Conservation (phyloP, 1,140 invertebrate species). For the Drosophila biarmipes region DNA sequence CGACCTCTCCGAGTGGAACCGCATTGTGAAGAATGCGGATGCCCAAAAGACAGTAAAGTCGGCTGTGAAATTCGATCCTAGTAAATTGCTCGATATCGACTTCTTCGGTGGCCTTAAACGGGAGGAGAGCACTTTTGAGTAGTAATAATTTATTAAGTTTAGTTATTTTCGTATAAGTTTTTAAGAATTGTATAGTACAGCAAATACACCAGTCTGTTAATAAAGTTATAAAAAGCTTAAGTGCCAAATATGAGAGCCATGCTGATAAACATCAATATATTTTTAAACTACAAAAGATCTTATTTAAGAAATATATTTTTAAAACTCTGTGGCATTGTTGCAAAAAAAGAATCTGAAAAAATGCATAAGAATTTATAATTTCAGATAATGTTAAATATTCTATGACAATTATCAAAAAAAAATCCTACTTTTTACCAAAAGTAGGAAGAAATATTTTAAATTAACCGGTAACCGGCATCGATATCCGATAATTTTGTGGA, state of each 20-base stretch:
- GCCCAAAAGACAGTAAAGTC: background rate
- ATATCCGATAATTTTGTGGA: background rate
- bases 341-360: no score
- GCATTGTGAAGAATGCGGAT: slow-evolving; percentile 48
- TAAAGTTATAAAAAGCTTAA: background rate
- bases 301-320: background rate
- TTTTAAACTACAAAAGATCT: no score
- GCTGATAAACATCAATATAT: no score
- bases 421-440: fast-evolving
- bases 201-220: background rate
- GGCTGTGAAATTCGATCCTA: background rate
- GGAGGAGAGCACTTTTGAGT: slow-evolving; percentile 31
- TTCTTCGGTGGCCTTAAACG: slow-evolving; percentile 31
- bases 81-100: slow-evolving; percentile 23
- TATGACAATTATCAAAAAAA: background rate
- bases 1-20: slow-evolving; percentile 67
- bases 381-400: no score
- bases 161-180: background rate
- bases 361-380: no score
- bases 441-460: background rate
- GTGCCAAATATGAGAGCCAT: background rate
- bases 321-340: no score
- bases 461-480: background rate
- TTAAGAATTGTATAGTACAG: background rate
- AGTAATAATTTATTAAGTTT: background rate